phyloP scores from a whole-genome alignment of 2,113 vertebrate species.

The Laticauda colubrina region DNA sequence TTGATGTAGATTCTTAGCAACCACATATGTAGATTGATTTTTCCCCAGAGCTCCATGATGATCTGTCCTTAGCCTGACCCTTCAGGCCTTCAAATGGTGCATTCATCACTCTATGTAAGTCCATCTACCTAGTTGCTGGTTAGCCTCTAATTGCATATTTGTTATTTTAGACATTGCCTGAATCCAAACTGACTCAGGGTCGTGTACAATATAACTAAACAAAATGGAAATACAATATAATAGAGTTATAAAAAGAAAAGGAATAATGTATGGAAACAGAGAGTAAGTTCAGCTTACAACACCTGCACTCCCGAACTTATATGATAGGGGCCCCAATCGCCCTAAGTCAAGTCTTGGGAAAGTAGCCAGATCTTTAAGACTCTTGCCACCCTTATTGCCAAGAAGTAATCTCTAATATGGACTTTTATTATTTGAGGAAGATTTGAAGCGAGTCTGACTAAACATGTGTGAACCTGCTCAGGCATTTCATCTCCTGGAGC shows the following conservation, averaged over 20 bases:
- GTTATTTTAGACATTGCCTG: neutral
- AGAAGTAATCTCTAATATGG: neutral
- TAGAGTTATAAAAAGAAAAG: neutral
- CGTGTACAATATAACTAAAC: neutral
- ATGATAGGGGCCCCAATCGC: neutral
- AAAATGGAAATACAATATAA: neutral
- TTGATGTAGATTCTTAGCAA: neutral
- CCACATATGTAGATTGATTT: neutral
- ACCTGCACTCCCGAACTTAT: no score
- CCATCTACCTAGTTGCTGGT: neutral
- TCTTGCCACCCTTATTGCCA: neutral
- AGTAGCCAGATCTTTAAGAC: neutral
- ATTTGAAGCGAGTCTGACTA: neutral
- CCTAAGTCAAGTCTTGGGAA: neutral
- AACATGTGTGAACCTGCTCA: neutral
- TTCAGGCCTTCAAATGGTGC: neutral
- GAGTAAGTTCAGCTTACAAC: neutral
- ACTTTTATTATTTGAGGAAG: neutral
- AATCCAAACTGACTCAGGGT: neutral
- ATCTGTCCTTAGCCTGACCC: neutral
- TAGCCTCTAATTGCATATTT: neutral
- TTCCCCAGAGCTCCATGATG: neutral
- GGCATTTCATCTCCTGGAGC: neutral
- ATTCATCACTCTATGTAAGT: neutral
- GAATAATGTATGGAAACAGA: neutral